phyloP scores from a whole-genome alignment of 2,888 invertebrate genomes.

The Autographa gamma region DNA sequence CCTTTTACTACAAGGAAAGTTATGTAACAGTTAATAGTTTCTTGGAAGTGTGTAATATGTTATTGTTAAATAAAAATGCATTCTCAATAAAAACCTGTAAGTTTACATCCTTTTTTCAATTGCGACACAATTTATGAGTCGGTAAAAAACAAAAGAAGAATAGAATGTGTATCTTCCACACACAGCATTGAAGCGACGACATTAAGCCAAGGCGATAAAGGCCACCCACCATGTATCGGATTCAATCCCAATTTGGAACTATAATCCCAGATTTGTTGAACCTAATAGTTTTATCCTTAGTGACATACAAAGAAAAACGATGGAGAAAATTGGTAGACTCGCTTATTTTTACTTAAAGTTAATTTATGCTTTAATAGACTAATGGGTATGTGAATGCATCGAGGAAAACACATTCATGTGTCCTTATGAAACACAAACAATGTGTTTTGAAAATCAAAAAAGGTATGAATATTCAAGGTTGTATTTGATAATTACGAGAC shows the following conservation, averaged over 20 bases:
- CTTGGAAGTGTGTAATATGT: too few relatives aligned
- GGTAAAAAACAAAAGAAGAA: slow-evolving; percentile 9
- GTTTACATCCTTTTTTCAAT: neutral
- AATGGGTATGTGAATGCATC: too few relatives aligned
- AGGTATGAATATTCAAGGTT: neutral
- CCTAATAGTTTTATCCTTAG: slow-evolving; percentile 8
- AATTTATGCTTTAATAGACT: neutral
- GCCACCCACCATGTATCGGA: slow-evolving; percentile 32
- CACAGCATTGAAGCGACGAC: slow-evolving; percentile 24
- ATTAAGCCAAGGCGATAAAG: slow-evolving; percentile 33
- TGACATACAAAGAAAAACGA: slow-evolving; percentile 2
- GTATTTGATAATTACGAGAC: neutral
- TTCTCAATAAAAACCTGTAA: neutral
- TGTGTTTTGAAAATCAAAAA: neutral
- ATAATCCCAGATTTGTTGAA: slow-evolving; percentile 36
- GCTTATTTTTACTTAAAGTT: neutral
- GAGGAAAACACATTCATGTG: neutral
- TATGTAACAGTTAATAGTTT: too few relatives aligned
- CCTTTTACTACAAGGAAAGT: too few relatives aligned
- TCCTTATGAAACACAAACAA: neutral
- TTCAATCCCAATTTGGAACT: slow-evolving; percentile 48
- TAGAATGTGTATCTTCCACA: slow-evolving; percentile 12
- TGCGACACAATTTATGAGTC: neutral
- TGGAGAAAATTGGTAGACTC: neutral
- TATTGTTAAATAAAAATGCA: neutral